phyloP scores from a whole-genome alignment of 2,113 vertebrate species.

The Rhinoptilus africanus region DNA sequence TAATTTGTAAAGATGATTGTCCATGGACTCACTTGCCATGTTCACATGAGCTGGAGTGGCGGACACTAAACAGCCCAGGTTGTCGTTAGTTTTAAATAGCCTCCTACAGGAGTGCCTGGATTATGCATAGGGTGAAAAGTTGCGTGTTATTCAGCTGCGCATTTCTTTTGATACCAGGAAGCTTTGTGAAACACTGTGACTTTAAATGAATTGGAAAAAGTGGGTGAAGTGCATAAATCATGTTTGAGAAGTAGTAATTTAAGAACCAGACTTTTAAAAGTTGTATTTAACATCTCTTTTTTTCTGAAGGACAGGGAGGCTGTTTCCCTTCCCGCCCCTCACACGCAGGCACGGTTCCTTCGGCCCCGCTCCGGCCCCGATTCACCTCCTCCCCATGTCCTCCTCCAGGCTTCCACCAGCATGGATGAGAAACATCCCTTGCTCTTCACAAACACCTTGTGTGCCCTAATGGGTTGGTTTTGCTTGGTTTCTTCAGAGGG shows the following conservation, averaged over 20 bases:
- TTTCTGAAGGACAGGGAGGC: not conserved
- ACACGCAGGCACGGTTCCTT: not conserved
- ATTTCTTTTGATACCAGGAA: not conserved
- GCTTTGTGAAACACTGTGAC: not conserved
- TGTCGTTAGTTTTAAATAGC: not conserved
- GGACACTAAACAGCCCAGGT: not conserved
- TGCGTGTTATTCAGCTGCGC: not conserved
- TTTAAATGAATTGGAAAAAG: not conserved
- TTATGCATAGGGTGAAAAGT: not conserved
- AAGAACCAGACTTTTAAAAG: conserved; percentile 12
- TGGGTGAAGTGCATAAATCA: conserved; percentile 5
- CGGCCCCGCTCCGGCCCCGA: fast-evolving
- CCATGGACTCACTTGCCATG: not conserved
- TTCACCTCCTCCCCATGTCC: not conserved
- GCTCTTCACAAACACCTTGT: not conserved
- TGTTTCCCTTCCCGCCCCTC: not conserved
- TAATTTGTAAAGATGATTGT: not conserved
- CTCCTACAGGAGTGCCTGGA: not conserved
- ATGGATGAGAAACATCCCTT: not conserved
- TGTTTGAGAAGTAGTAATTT: conserved; percentile 39
- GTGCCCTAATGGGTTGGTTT: not conserved
- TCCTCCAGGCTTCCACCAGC: not conserved
- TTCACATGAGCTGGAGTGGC: not conserved
- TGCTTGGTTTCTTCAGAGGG: fast-evolving
- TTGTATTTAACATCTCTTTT: conserved; percentile 25